Evolutionary conservation across 35 echinoderm and acorn worm genomes (phyloP), one percentile per base, ranked within the genome.

Genomic region (Apostichopus japonicus): DNA sequence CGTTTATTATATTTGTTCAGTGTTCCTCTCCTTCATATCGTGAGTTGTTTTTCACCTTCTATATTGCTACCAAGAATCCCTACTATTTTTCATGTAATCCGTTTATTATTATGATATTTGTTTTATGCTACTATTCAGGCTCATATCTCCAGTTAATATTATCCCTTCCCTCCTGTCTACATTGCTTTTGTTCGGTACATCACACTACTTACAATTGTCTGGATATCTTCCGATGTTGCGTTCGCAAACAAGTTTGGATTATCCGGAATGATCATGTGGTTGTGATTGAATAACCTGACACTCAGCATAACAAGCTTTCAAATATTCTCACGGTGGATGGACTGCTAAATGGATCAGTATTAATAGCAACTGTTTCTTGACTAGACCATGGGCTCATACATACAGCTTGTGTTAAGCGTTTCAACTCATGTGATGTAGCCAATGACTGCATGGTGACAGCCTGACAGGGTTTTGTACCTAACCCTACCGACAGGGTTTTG

Each of bases 251-350:
- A 83, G 54, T 19, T 83, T 55, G 52, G 5, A 83, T 54, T 83
- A 83, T 83, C 79, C 79, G 79, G 79, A 83, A 19, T 67, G 4
- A 19, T 83, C 79, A 83, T 54, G 79, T 83, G 79, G 44, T 83
- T 54, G 23, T 81, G 53, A 81, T 81, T 16, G 79, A 8, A 17
- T 54, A 54, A 83, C 44, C 79, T 83, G 79, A 83, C 44, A 7
- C 2, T 17, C 51, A 11, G 11, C 11, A 67, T 67, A 19, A 67
- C 63, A 19, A 67, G 8, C 8, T 67, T 67, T 67, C 19, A 67
- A 67, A 67, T 67, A 19, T 67, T 67, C 63, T 67, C 63, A 67
- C 63, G 63, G 19, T 10, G 11, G 63, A 67, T 3, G 14, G 63
- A 67, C 19, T 67, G 63, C 19, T 8, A 67, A 67, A 67, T 67